These are phyloP conservation scores for Pocillopora grandis DNA, from an alignment of 92 coral and sea anemone species.

Conservation along the genomic window DNA sequence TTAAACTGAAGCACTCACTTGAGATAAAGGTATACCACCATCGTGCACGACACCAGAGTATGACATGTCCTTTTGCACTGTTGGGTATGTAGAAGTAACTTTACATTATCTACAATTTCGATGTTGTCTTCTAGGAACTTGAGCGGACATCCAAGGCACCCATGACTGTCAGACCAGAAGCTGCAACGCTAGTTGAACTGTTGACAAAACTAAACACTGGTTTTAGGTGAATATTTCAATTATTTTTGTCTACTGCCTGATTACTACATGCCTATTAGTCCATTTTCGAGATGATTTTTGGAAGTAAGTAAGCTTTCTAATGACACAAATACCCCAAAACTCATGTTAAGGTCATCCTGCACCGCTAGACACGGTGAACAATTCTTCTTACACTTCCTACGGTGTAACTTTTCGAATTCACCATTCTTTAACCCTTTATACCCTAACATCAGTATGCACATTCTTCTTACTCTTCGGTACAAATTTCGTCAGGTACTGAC, in stretches of 20 bases:
- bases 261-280: not conserved
- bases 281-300: not conserved
- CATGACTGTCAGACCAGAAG: slow-evolving; percentile 59
- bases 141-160: slow-evolving; percentile 63
- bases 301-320: not conserved
- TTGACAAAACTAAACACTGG: slow-evolving; percentile 67
- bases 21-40: slow-evolving; percentile 77
- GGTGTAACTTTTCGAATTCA: not conserved
- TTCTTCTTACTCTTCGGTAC: not conserved
- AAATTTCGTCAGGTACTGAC: not conserved
- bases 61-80: not conserved
- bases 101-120: not conserved
- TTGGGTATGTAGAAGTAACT: too few species aligned
- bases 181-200: slow-evolving; percentile 70
- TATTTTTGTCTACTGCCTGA: not conserved
- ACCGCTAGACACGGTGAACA: not conserved
- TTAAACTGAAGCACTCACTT: slow-evolving; percentile 89
- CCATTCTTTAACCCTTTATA: not conserved
- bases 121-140: slow-evolving; percentile 50
- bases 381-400: not conserved
- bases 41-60: not conserved
- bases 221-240: slow-evolving; percentile 53
- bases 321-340: not conserved
- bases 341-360: not conserved
- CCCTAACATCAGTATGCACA: too few species aligned